Evolutionary conservation across 1,140 invertebrate species (phyloP).

Genomic region (Trichoplusia ni): DNA sequence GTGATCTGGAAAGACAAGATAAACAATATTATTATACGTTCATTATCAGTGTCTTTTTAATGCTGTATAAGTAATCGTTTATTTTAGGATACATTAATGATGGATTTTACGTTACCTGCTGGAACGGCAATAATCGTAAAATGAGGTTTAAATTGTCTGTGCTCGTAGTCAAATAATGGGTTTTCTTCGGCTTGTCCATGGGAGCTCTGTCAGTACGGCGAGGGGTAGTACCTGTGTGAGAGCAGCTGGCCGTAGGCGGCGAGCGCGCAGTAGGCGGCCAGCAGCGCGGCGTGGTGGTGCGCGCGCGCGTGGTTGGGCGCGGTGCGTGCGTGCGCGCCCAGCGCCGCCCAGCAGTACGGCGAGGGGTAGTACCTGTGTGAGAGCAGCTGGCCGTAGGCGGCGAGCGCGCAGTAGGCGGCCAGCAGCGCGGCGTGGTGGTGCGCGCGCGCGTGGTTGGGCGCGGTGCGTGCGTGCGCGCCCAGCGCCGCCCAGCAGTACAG

Average conservation of each 20-base stretch:
- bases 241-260: conserved; percentile 54
- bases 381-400: conserved; percentile 52
- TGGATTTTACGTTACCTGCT: no score
- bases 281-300: conserved; percentile 51
- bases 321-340: conserved; percentile 61
- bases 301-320: conserved; percentile 29
- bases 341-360: conserved; percentile 34
- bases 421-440: conserved; percentile 54
- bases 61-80: no score
- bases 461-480: conserved; percentile 58
- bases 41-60: no score
- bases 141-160: neutral
- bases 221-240: conserved; percentile 1
- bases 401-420: conserved; percentile 61
- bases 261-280: conserved; percentile 62
- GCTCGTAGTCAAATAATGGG: no score
- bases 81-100: no score
- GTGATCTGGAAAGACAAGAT: conserved; percentile 39
- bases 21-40: neutral
- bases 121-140: no score
- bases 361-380: conserved; percentile 13
- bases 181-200: no score
- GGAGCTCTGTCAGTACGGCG: neutral
- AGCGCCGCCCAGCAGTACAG: conserved; percentile 65
- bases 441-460: conserved; percentile 28